Conservation (phyloP, 30 jellyfish, hydroid and myxozoan genomes). For the Catostylus mosaicus region DNA sequence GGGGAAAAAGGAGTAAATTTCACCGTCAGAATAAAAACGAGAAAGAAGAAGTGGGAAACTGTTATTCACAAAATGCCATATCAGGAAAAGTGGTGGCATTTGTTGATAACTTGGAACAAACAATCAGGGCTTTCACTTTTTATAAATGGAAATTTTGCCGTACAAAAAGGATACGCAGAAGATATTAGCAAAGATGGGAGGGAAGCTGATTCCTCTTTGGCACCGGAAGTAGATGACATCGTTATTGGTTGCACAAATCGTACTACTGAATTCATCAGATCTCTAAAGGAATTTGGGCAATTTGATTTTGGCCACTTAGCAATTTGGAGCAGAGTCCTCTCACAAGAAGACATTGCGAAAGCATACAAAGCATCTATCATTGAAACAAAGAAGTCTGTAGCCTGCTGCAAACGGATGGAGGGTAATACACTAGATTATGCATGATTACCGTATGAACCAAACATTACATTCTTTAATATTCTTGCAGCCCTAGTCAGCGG, state of each 20-base stretch:
- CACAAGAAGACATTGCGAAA: slow-evolving; percentile 19
- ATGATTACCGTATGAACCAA: too few relatives aligned
- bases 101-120: slow-evolving; percentile 79
- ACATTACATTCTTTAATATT: too few relatives aligned
- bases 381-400: slow-evolving; percentile 21
- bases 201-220: not conserved
- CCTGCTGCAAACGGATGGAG: slow-evolving; percentile 52
- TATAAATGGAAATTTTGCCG: slow-evolving; percentile 60
- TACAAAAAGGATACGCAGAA: slow-evolving; percentile 36
- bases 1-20: slow-evolving; percentile 22
- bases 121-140: slow-evolving; percentile 66
- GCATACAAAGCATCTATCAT: slow-evolving; percentile 62
- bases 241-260: slow-evolving; percentile 34
- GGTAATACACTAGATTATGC: slow-evolving; percentile 41
- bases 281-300: slow-evolving; percentile 40
- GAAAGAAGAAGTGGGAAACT: slow-evolving; percentile 53
- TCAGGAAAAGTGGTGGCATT: slow-evolving; percentile 75
- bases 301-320: slow-evolving; percentile 89
- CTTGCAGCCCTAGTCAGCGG: too few relatives aligned
- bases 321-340: slow-evolving; percentile 74
- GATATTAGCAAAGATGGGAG: not conserved
- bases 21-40: slow-evolving; percentile 59
- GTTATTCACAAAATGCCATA: slow-evolving; percentile 62
- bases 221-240: not conserved
- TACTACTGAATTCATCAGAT: slow-evolving; percentile 11